Conservation (phyloP, 2,797 vertebrate species). For the Silurus aristotelis region DNA sequence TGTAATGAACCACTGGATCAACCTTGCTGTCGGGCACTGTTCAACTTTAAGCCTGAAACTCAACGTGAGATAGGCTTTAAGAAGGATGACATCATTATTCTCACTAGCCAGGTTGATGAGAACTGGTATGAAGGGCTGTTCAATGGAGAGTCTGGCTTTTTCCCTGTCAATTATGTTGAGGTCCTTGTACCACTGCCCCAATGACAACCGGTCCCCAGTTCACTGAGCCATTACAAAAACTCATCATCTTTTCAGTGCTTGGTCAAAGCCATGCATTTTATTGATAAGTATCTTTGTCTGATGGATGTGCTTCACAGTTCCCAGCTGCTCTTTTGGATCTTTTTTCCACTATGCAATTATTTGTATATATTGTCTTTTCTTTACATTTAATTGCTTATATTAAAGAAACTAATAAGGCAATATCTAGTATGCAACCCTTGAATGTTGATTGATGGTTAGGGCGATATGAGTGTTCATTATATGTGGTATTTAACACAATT, state of each 20-base stretch:
- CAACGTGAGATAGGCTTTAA: constrained; percentile 86
- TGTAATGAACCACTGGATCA: constrained; percentile 75
- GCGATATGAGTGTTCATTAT: not conserved
- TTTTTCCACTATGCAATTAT: constrained; percentile 45
- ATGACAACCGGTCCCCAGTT: constrained; percentile 58
- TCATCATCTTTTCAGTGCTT: constrained; percentile 12
- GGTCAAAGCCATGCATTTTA: constrained; percentile 6
- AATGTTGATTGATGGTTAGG: not conserved
- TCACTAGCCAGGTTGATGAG: constrained; percentile 84
- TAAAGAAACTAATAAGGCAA: not conserved
- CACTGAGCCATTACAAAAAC: constrained; percentile 33
- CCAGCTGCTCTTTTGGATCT: not conserved
- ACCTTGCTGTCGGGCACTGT: constrained; percentile 88
- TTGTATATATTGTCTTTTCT: constrained; percentile 5
- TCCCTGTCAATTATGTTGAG: constrained; percentile 87
- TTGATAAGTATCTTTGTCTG: constrained; percentile 26
- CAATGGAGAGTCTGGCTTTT: constrained; percentile 79
- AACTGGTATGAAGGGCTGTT: constrained; percentile 89
- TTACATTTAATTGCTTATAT: constrained; percentile 20
- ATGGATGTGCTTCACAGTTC: constrained; percentile 22
- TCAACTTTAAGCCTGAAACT: constrained; percentile 84
- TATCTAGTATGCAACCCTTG: constrained; percentile 29
- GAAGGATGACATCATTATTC: constrained; percentile 86
- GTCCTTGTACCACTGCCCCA: constrained; percentile 87
- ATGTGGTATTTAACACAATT: not conserved